Evolutionary conservation across 2,888 invertebrate species (phyloP), one percentile per base, ranked within the genome.

Genomic region (Alcis repandata): DNA sequence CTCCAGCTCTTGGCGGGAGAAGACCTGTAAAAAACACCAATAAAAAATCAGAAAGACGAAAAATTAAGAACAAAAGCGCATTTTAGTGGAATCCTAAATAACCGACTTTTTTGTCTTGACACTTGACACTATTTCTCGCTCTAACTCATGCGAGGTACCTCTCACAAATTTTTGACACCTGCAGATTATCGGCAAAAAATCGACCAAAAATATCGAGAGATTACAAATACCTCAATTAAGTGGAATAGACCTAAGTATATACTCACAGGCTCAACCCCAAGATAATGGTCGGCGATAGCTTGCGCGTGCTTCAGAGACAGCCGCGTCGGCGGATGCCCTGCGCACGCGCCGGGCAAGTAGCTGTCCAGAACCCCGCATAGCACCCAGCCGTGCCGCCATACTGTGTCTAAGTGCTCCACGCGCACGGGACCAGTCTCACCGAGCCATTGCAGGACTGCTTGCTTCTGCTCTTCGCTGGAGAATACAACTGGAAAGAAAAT

Each of bases 381-480:
- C 20, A 95, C 88, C 79, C 95, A 94, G 13, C 95, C 95, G 78
- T 95, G 94, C 3, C 88, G 87, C 95, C 95, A 95, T 22, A 93
- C 90, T 4, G 94, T 89, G 53, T 94, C 94, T 70, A 94, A 78
- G n/a, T 91, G 88, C 51, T 89, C 90, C 51, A 91, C 88, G 36
- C 84, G 80, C 54, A 88, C 87, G 0, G 90, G 84, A 3, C 93
- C 92, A 1, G 86, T 80, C 41, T 88, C 89, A 41, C 83, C 86
- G 57, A 94, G 83, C 94, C 94, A 94, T 90, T 84, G 76, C 53
- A 94, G 71, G 1, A 90, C 88, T 1, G 84, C 82, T 66, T 89
- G 83, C 75, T 90, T 91, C 70, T 93, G 89, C 68, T 90, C 90
- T 71, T 92, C 90, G 76, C 87, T 89, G 58, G 92, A 89, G 82